A percentile compares a stretch with the other conserved stretches of the same genome.
phyloP scores from a whole-genome alignment of 2,113 vertebrate species.

The Forbesichthys papilliferus region DNA sequence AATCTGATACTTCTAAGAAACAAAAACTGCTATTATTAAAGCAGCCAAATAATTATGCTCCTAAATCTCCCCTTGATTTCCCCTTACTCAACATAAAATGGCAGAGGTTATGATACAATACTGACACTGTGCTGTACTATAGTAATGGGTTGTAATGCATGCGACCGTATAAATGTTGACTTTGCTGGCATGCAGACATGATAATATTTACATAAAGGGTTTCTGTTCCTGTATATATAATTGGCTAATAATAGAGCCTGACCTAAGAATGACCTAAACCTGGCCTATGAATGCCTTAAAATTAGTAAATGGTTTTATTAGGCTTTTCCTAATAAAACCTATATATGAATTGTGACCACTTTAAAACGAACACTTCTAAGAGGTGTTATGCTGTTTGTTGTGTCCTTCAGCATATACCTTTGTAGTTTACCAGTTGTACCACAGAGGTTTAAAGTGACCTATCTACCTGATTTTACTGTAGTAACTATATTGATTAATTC shows the following conservation, averaged over 20 bases:
- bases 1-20: conserved; percentile 55
- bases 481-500: no score
- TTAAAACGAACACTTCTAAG: conserved; percentile 14
- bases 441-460: no score
- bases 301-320: conserved; percentile 7
- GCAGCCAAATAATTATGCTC: conserved; percentile 71
- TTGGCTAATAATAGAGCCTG: neutral
- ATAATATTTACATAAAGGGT: no score
- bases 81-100: conserved; percentile 59
- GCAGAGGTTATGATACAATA: conserved; percentile 47
- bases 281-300: conserved; percentile 45
- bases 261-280: neutral
- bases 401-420: no score
- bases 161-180: neutral
- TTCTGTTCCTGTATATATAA: no score
- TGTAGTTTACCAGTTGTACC: no score
- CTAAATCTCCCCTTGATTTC: conserved; percentile 69
- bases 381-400: no score
- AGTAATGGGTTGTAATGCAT: neutral
- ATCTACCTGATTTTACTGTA: no score
- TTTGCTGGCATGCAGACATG: no score
- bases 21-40: conserved; percentile 69
- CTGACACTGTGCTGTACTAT: conserved; percentile 18
- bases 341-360: conserved; percentile 40
- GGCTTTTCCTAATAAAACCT: conserved; percentile 55